Evolutionary conservation across 2,888 invertebrate genomes (phyloP).

Genomic region (Andrena chrysosceles): DNA sequence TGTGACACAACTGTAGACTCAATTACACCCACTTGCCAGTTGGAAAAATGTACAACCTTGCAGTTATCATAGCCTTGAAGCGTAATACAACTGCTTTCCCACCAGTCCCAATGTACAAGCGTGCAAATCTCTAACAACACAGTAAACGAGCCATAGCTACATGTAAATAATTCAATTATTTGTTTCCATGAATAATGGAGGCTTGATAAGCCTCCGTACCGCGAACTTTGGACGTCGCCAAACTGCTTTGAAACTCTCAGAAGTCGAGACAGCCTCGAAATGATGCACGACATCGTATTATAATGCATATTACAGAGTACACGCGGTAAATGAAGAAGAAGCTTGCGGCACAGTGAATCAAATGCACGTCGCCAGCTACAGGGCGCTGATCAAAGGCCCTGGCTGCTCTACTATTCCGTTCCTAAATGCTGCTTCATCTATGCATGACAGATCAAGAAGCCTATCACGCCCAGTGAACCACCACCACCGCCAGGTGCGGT

Average conservation of each 20-base stretch:
- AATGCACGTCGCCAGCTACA: not conserved
- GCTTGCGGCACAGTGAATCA: not conserved
- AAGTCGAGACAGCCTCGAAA: too few species aligned
- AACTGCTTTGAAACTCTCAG: too few species aligned
- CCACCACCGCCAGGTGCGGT: slow-evolving; percentile 18
- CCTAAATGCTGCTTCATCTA: not conserved
- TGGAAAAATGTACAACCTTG: too few species aligned
- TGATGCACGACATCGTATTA: too few species aligned
- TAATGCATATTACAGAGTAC: not conserved
- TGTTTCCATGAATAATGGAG: too few species aligned
- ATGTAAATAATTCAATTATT: too few species aligned
- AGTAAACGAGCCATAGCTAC: not conserved
- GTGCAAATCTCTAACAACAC: not conserved
- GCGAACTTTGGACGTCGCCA: too few species aligned
- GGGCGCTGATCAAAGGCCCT: not conserved
- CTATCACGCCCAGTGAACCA: slow-evolving; percentile 3
- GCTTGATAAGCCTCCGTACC: too few species aligned
- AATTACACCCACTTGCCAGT: too few species aligned
- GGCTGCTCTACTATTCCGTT: not conserved
- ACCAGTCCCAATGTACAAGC: not conserved
- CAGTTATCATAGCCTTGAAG: not conserved
- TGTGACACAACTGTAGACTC: too few species aligned
- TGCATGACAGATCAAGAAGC: slow-evolving; percentile 7
- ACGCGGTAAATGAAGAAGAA: not conserved
- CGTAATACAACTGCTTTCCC: not conserved